Conservation (phyloP, 2,113 vertebrate species). For the Rhagologus leucostigma region DNA sequence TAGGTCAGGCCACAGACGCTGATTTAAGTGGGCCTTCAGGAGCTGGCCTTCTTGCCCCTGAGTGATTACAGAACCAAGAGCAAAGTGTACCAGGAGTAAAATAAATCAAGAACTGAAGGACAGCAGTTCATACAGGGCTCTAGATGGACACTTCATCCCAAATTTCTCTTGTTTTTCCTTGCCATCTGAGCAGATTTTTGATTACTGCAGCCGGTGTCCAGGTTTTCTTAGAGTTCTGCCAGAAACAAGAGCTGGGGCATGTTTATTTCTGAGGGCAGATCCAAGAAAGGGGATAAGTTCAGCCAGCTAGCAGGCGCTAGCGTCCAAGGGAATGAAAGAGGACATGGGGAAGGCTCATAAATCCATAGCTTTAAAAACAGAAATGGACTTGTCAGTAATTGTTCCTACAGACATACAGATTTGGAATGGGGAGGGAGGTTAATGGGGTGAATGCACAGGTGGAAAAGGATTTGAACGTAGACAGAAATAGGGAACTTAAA, state of each 20-base stretch:
- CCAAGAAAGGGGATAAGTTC: constrained; percentile 28
- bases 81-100: not conserved
- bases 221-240: constrained; percentile 22
- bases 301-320: constrained; percentile 25
- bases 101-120: constrained; percentile 21
- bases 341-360: not conserved
- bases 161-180: not conserved
- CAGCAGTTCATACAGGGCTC: not conserved
- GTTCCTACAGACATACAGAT: not conserved
- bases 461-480: not conserved
- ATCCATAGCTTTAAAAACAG: not conserved
- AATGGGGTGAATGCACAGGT: not conserved
- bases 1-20: constrained; percentile 20
- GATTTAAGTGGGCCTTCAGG: constrained; percentile 31
- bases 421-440: not conserved
- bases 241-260: constrained; percentile 35
- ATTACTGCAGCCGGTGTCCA: not conserved
- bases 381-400: not conserved
- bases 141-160: not conserved
- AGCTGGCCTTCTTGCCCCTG: not conserved
- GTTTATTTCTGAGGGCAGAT: constrained; percentile 33
- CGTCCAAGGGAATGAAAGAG: constrained; percentile 13
- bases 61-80: constrained; percentile 19
- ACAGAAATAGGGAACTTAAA: not conserved
- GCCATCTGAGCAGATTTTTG: constrained; percentile 14